phyloP scores from a whole-genome alignment of 2,888 invertebrate genomes.

The Eurytoma californica region DNA sequence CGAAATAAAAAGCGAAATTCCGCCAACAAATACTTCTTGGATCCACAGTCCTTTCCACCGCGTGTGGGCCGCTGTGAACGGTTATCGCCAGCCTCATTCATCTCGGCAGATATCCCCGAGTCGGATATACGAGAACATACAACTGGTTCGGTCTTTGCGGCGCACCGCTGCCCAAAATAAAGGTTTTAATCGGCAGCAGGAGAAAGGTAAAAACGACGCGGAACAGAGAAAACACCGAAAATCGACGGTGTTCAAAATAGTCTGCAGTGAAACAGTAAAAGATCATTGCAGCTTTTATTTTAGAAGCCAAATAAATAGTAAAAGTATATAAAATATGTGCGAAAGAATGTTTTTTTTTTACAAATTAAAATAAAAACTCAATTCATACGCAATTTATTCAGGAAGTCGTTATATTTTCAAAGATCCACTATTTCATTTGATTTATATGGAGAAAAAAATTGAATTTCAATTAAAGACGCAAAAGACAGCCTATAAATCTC shows the following conservation, averaged over 20 bases:
- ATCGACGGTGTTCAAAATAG: no score
- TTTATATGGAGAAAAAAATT: not conserved
- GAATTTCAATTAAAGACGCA: no score
- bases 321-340: no score
- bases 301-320: no score
- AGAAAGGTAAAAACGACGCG: not conserved
- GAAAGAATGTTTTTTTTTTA: no score
- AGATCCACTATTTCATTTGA: no score
- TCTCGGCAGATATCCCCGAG: conserved; percentile 38
- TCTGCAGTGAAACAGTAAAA: no score
- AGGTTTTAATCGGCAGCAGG: conserved; percentile 33
- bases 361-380: no score
- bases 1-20: not conserved
- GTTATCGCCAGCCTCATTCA: conserved; percentile 44
- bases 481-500: no score
- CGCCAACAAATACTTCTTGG: conserved; percentile 40
- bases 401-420: no score
- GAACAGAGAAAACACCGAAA: conserved; percentile 2
- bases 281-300: no score
- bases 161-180: conserved; percentile 38
- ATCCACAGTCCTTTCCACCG: conserved; percentile 18
- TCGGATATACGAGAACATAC: conserved; percentile 17
- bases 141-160: conserved; percentile 11
- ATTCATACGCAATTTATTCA: not conserved
- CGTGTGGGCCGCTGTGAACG: not conserved